Conservation (phyloP, 2,113 vertebrate species). For the Climacteris rufus region DNA sequence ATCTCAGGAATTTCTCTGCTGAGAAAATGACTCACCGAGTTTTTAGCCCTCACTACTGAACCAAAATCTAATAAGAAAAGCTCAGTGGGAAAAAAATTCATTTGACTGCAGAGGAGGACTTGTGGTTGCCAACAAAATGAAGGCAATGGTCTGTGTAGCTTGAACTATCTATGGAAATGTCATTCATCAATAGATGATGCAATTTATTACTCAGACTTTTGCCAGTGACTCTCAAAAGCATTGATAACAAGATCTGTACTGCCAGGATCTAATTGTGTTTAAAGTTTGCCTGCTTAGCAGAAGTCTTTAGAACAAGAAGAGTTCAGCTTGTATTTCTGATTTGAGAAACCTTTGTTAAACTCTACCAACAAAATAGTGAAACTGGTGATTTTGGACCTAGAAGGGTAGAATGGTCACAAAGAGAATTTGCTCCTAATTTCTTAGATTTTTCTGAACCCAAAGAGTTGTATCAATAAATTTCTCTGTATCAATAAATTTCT, state of each 20-base stretch:
- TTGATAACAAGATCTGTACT: not conserved
- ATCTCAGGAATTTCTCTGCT: not conserved
- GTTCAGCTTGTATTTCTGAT: not conserved
- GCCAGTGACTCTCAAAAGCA: not conserved
- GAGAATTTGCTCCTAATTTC: not conserved
- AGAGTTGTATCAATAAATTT: not conserved
- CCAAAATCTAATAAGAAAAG: not conserved
- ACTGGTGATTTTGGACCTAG: not conserved
- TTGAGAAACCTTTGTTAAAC: not conserved
- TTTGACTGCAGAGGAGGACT: not conserved
- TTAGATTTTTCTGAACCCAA: not conserved
- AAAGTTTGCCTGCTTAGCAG: not conserved
- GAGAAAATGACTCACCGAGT: not conserved
- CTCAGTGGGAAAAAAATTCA: not conserved
- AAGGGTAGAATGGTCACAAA: not conserved
- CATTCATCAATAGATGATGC: not conserved
- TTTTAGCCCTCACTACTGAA: not conserved
- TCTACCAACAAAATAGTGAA: not conserved
- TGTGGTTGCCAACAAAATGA: not conserved
- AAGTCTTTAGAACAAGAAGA: not conserved
- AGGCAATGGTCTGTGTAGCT: not conserved
- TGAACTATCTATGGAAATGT: not conserved
- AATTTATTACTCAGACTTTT: constrained; percentile 4
- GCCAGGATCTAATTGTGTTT: not conserved
- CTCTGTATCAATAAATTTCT: not conserved